Percentiles rank a stretch among this genome's conserved stretches.
Conservation (phyloP, 1,140 invertebrate species). For the Melanaphis sacchari region DNA sequence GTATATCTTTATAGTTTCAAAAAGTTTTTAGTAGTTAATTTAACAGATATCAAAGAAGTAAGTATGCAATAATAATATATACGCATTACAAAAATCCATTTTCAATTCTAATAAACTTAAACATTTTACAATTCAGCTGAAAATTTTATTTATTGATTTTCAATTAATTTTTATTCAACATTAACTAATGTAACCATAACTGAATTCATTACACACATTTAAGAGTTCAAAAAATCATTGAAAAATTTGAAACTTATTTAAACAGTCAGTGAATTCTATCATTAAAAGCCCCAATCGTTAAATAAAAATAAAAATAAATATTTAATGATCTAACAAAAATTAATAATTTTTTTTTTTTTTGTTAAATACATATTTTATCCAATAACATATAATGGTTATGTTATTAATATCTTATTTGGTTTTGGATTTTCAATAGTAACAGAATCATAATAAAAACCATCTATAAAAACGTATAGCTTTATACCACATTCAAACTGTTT, state of each 20-base stretch:
- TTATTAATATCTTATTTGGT: not conserved
- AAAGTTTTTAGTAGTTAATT: not conserved
- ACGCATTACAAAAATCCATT: not conserved
- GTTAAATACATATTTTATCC: no score
- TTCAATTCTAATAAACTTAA: not conserved
- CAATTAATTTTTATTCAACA: not conserved
- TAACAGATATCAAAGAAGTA: not conserved
- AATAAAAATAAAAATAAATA: not conserved
- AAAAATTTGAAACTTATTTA: not conserved
- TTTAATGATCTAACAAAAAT: not conserved
- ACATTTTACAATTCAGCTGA: not conserved
- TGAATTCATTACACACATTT: not conserved
- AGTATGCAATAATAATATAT: not conserved
- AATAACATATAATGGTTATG: not conserved
- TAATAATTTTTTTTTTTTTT: not conserved
- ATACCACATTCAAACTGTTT: not conserved
- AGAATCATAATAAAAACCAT: not conserved
- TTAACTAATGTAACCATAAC: not conserved
- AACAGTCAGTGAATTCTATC: not conserved
- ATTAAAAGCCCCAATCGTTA: not conserved
- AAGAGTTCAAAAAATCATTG: not conserved
- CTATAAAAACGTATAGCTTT: not conserved
- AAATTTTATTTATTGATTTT: conserved; percentile 16
- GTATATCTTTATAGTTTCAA: not conserved
- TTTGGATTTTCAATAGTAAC: not conserved